Evolutionary conservation across 2,888 invertebrate genomes (phyloP).

Genomic region (Habroteleia sp.): DNA sequence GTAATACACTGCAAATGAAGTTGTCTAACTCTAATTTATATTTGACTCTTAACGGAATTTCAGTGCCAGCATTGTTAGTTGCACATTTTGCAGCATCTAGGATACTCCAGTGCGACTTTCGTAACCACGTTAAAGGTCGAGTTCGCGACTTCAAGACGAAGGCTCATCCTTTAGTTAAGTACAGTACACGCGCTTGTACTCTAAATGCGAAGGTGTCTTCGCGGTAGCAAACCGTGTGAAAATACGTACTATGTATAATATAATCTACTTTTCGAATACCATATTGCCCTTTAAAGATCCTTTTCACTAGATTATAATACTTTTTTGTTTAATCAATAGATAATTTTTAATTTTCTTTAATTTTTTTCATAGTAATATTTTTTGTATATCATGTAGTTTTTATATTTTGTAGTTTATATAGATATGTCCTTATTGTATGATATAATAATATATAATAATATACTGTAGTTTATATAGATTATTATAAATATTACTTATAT

Average conservation of each 20-base stretch:
- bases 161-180: slow-evolving; percentile 64
- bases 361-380: no score
- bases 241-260: slow-evolving; percentile 57
- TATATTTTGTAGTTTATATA: no score
- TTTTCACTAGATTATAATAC: no score
- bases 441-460: no score
- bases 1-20: slow-evolving; percentile 40
- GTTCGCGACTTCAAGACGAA: slow-evolving; percentile 67
- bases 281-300: slow-evolving; percentile 53
- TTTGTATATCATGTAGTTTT: no score
- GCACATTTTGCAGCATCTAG: slow-evolving; percentile 47
- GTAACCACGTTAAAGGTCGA: slow-evolving; percentile 71
- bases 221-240: slow-evolving; percentile 63
- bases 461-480: no score
- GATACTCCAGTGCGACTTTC: slow-evolving; percentile 53
- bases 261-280: slow-evolving; percentile 54
- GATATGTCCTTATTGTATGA: no score
- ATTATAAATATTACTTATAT: no score
- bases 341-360: no score
- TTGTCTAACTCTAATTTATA: slow-evolving; percentile 59
- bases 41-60: slow-evolving; percentile 50
- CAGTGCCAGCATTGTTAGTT: slow-evolving; percentile 54
- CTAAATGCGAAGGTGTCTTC: slow-evolving; percentile 64
- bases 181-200: slow-evolving; percentile 57
- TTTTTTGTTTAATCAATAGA: no score